Evolutionary conservation across 2,888 invertebrate genomes (phyloP).

Genomic region (Thymelicus sylvestris): DNA sequence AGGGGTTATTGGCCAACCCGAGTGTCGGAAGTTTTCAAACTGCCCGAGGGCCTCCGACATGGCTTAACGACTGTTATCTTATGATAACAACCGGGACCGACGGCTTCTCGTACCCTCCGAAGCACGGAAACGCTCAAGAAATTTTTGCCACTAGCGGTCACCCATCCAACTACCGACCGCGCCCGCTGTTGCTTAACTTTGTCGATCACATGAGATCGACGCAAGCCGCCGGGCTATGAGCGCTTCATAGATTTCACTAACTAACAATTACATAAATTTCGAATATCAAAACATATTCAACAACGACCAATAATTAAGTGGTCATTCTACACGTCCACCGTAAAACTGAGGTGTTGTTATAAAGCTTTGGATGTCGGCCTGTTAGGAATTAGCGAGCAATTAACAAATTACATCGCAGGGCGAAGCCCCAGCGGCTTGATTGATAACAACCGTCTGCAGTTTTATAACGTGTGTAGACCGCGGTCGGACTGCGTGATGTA

Average conservation of each 20-base stretch:
- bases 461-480: not conserved
- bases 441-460: constrained; percentile 29
- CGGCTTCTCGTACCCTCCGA: too few species aligned
- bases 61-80: too few species aligned
- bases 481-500: not conserved
- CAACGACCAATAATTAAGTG: not conserved
- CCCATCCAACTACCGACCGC: too few species aligned
- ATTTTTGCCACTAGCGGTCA: too few species aligned
- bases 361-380: not conserved
- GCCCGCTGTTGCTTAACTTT: too few species aligned
- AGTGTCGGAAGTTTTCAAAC: too few species aligned
- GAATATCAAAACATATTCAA: not conserved
- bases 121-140: too few species aligned
- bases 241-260: not conserved
- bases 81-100: too few species aligned
- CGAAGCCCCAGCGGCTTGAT: constrained; percentile 28
- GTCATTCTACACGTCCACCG: not conserved
- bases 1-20: too few species aligned
- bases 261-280: not conserved
- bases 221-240: too few species aligned
- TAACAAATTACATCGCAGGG: constrained; percentile 36
- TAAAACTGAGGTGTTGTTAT: constrained; percentile 1
- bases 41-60: too few species aligned
- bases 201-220: too few species aligned
- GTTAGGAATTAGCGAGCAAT: constrained; percentile 39